Evolutionary conservation across 2,888 invertebrate species (phyloP).

Genomic region (Drosophila multiciliata): DNA sequence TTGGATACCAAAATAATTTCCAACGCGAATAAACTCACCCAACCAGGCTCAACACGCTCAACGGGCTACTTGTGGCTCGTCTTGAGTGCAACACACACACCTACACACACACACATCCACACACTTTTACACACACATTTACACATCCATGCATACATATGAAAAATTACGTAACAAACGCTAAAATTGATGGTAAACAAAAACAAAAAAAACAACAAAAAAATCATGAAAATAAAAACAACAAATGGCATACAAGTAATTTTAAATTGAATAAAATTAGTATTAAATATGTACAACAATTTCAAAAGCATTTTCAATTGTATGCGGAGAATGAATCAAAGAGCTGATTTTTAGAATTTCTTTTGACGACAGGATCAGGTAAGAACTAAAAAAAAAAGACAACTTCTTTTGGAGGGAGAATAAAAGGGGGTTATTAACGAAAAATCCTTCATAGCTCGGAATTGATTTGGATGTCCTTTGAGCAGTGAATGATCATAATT

Average conservation of each 20-base stretch:
- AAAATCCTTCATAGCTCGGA: not conserved
- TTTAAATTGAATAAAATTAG: constrained; percentile 78
- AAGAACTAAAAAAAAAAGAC: not conserved
- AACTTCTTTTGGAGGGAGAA: not conserved
- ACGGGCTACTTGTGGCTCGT: not conserved
- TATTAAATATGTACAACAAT: constrained; percentile 78
- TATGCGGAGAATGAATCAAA: not conserved
- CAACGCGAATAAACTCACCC: constrained; percentile 25
- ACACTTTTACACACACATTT: constrained; percentile 9
- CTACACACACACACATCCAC: constrained; percentile 11
- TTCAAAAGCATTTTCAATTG: constrained; percentile 17
- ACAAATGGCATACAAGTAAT: constrained; percentile 76
- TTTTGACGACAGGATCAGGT: not conserved
- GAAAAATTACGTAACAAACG: constrained; percentile 58
- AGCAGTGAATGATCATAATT: not conserved
- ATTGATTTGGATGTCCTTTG: not conserved
- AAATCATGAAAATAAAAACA: constrained; percentile 6
- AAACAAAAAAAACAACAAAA: constrained; percentile 24
- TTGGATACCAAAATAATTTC: constrained; percentile 50
- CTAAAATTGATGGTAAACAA: constrained; percentile 52
- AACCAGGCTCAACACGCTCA: constrained; percentile 17
- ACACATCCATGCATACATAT: constrained; percentile 29
- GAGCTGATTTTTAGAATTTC: not conserved
- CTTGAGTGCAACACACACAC: constrained; percentile 20
- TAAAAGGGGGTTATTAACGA: too few species aligned